phyloP scores from a whole-genome alignment of 2,113 vertebrate species.

The Gallinago paraguaiae region DNA sequence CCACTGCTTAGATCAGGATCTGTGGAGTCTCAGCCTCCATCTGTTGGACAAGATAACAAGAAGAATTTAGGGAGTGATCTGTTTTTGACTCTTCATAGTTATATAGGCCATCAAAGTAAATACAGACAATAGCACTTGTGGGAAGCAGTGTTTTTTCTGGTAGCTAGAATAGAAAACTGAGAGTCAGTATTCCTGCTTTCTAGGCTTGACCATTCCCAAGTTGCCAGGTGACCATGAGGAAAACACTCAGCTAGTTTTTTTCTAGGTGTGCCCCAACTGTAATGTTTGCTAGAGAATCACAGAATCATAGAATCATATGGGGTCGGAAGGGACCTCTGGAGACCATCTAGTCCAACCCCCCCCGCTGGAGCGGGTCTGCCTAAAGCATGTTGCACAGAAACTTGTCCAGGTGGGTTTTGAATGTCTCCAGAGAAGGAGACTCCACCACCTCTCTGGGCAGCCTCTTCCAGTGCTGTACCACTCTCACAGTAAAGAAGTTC shows the following conservation, averaged over 20 bases:
- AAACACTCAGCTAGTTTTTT: neutral
- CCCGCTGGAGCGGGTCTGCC: too few species aligned
- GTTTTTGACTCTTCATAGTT: neutral
- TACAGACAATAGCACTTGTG: neutral
- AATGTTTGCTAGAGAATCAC: neutral
- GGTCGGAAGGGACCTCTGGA: too few species aligned
- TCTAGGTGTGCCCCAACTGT: neutral
- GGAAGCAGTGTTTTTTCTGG: neutral
- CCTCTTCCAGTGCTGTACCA: too few species aligned
- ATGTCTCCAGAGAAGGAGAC: too few species aligned
- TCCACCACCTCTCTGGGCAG: too few species aligned
- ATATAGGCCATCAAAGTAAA: neutral
- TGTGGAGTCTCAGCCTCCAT: neutral
- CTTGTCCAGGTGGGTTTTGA: too few species aligned
- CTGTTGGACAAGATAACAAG: neutral
- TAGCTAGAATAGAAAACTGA: neutral
- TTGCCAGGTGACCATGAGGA: neutral
- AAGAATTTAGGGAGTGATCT: neutral
- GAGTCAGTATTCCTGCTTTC: neutral
- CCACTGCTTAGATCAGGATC: neutral
- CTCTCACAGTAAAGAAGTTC: too few species aligned
- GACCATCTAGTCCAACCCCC: too few species aligned
- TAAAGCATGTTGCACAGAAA: too few species aligned
- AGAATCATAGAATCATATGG: too few species aligned
- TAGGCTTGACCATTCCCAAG: neutral